phyloP scores from a whole-genome alignment of 2,113 vertebrate genomes.

The Bos indicus region DNA sequence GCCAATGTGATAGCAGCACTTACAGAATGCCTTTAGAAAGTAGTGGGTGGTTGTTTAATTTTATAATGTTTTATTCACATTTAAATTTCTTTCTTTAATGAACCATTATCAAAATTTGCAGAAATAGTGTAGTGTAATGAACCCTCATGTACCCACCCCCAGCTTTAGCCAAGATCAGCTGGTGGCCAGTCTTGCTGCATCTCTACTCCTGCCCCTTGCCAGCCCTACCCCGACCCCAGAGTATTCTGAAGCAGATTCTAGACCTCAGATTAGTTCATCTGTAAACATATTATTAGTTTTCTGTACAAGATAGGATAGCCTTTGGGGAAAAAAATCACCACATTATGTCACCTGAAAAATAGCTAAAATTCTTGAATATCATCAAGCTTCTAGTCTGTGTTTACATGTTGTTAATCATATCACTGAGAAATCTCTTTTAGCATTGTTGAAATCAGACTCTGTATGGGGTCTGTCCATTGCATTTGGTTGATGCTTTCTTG shows the following conservation, averaged over 20 bases:
- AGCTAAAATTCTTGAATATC: background rate
- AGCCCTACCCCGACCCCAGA: accelerated
- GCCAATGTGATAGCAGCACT: background rate
- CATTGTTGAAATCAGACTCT: too few species aligned
- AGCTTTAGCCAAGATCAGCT: background rate
- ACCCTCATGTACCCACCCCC: accelerated
- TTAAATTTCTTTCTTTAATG: background rate
- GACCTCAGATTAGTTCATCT: background rate
- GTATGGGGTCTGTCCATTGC: too few species aligned
- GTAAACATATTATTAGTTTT: background rate
- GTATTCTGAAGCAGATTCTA: background rate
- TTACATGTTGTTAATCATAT: too few species aligned
- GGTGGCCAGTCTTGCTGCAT: background rate
- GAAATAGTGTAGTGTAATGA: accelerated
- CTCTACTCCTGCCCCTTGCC: background rate
- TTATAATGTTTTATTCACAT: background rate
- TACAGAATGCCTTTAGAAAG: background rate
- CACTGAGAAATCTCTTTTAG: accelerated
- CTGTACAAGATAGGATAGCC: background rate
- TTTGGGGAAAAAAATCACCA: background rate
- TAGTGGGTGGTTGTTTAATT: background rate
- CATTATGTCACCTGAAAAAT: background rate
- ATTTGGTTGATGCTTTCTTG: too few species aligned
- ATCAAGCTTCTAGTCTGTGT: background rate
- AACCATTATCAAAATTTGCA: background rate